These are phyloP conservation scores for Sebastes vulpes DNA, from an alignment of 2,797 vertebrate genomes.

Conservation along the genomic window DNA sequence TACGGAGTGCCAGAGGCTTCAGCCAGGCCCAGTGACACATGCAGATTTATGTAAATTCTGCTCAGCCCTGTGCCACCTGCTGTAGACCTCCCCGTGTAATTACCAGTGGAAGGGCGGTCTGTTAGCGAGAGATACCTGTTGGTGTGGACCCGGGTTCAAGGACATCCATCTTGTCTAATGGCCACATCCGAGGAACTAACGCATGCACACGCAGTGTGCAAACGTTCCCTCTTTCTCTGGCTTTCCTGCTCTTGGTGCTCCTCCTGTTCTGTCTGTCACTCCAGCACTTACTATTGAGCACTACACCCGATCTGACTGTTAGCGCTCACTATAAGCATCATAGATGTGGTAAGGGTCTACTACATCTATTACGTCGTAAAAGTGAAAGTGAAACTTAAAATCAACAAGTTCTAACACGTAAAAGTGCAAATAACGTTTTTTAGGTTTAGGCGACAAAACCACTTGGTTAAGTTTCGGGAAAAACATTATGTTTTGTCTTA, in stretches of 20 bases:
- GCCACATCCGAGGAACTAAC: slow-evolving; percentile 38
- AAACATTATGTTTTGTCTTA: too few relatives aligned
- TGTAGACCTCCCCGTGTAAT: slow-evolving; percentile 78
- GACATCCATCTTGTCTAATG: slow-evolving; percentile 71
- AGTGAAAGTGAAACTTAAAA: too few relatives aligned
- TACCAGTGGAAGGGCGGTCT: slow-evolving; percentile 71
- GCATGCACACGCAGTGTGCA: neutral
- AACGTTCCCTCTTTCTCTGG: slow-evolving; percentile 8
- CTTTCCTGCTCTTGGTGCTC: neutral
- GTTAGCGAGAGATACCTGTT: slow-evolving; percentile 72
- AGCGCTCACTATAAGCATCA: too few relatives aligned
- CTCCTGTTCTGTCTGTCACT: neutral
- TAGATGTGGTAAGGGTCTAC: too few relatives aligned
- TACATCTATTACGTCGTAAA: too few relatives aligned
- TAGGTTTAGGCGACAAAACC: too few relatives aligned
- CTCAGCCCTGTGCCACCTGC: slow-evolving; percentile 67
- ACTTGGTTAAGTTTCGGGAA: too few relatives aligned
- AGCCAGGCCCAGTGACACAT: slow-evolving; percentile 77
- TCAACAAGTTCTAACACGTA: too few relatives aligned
- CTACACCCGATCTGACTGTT: too few relatives aligned
- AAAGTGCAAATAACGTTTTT: too few relatives aligned
- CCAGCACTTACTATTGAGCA: neutral
- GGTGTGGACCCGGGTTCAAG: slow-evolving; percentile 70
- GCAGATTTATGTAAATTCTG: slow-evolving; percentile 84
- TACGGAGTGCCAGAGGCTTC: slow-evolving; percentile 69